Base-by-base conservation (phyloP, 2,797 vertebrate genomes). In the Cottoperca gobio region DNA sequence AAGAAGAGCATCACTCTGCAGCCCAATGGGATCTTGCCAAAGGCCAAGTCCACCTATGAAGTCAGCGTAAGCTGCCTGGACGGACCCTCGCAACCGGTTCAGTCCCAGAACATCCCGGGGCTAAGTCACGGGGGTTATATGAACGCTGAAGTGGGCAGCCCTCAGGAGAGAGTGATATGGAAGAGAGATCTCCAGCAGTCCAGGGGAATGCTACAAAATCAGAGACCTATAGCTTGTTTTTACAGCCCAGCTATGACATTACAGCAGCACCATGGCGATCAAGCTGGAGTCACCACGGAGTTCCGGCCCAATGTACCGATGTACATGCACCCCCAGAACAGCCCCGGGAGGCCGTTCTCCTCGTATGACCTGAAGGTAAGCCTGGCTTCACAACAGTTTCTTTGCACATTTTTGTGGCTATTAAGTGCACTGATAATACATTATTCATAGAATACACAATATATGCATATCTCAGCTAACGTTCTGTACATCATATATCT, bases 361-460 rank as follows among this genome's bases (percentile, higher is more conserved):
- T 94, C 94, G 37, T 94, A 95, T 14, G 97, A 96, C 89, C 94
- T 96, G 78, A 98, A 99, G 95, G 98, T 99, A 95, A 72, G 87
- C 7, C 33, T 63, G 54, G 65, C 42, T 21, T 62, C 59, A 55
- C 26, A 33, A 43, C 60, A 70, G 16, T 16, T 49, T 24, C 40
- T 78, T 61, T 67, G 50, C 54, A 73, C 40, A 48, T 72, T 53
- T 67, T 59, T 78, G 16, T 60, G 37, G 13, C 17, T 3, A 70
- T 70, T 40, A 43, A 65, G 19, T 80, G 21, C 54, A 66, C 35
- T 16, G 12, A 73, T 65, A n/a, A 80, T 80, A 21, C 61, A 88
- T 85, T 55, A 83, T 85, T 86, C 35, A 84, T 71, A 49, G 21
- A 40, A 52, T 11, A n/a, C 17, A 82, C 55, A 43, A 78, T 42